These are phyloP conservation scores for Megaleporinus macrocephalus DNA, from an alignment of 2,113 vertebrate species.

Conservation along the genomic window DNA sequence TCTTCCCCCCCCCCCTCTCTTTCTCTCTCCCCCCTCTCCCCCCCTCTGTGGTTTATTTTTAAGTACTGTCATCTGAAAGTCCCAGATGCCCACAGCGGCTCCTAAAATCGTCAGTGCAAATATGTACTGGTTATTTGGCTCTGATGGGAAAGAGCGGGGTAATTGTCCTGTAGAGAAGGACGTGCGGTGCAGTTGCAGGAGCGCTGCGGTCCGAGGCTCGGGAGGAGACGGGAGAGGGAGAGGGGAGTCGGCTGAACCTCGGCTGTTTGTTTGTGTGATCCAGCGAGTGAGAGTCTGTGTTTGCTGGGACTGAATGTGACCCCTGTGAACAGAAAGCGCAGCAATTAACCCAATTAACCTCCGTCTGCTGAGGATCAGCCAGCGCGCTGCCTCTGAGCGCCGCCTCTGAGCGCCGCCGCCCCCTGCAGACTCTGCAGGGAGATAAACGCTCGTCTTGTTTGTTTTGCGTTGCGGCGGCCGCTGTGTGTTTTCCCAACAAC, in stretches of 20 bases:
- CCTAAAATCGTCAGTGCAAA: slow-evolving; percentile 49
- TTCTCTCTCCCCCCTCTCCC: too few relatives aligned
- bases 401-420: too few relatives aligned
- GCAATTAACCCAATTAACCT: slow-evolving; percentile 31
- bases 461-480: too few relatives aligned
- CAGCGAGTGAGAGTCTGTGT: slow-evolving; percentile 15
- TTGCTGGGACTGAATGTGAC: neutral
- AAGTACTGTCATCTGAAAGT: neutral
- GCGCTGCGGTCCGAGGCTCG: neutral
- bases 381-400: slow-evolving; percentile 15
- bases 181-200: slow-evolving; percentile 3
- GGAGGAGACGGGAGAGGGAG: neutral
- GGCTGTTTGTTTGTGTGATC: slow-evolving; percentile 16
- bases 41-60: slow-evolving; percentile 18
- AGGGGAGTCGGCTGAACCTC: neutral
- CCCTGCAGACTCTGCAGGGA: neutral
- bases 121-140: slow-evolving; percentile 45
- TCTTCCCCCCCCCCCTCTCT: too few relatives aligned
- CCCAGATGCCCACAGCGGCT: slow-evolving; percentile 36
- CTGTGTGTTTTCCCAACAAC: too few relatives aligned
- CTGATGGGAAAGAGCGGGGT: slow-evolving; percentile 41
- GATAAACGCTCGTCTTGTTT: too few relatives aligned
- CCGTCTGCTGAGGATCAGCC: neutral
- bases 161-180: slow-evolving; percentile 37
- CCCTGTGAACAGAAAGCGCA: slow-evolving; percentile 16